Percentiles rank a stretch among this genome's conserved stretches.
Evolutionary conservation across 1,140 invertebrate species (phyloP).

Genomic region (Euschistus heros): DNA sequence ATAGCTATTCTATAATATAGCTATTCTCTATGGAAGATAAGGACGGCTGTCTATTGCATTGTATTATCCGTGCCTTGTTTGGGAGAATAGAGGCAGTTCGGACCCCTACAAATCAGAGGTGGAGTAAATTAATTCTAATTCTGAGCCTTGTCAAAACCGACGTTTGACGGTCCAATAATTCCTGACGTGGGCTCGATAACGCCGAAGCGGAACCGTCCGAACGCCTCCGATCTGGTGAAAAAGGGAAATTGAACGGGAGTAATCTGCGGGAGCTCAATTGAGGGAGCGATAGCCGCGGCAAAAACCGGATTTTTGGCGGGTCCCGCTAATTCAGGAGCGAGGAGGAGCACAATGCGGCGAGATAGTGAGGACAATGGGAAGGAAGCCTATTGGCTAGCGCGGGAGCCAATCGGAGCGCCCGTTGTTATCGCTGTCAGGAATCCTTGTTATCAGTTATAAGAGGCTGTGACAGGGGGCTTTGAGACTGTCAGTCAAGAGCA

Average conservation of each 20-base stretch:
- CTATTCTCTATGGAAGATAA: too few relatives aligned
- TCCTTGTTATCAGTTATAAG: constrained; percentile 13
- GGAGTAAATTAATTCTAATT: constrained; percentile 5
- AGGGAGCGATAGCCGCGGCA: background rate
- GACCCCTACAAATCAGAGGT: background rate
- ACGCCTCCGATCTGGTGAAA: background rate
- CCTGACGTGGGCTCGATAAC: background rate
- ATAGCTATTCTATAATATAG: too few relatives aligned
- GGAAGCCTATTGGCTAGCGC: constrained; percentile 9
- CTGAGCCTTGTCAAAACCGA: background rate
- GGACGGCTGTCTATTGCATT: too few relatives aligned
- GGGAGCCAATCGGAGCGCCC: background rate
- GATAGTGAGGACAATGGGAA: constrained; percentile 5
- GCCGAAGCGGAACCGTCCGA: background rate
- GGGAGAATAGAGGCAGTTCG: too few relatives aligned
- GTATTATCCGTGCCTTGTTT: too few relatives aligned
- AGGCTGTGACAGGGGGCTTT: background rate
- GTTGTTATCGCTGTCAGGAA: background rate
- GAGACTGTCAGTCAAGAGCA: constrained; percentile 6
- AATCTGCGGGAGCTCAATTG: background rate
- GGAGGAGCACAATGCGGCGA: background rate
- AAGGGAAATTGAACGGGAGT: constrained; percentile 15
- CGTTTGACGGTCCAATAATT: background rate
- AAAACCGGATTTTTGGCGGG: constrained; percentile 10
- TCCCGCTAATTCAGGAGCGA: constrained; percentile 1